A percentile compares a stretch with the other conserved stretches of the same genome.
phyloP scores from a whole-genome alignment of 2,797 vertebrate species.

The Crenuchus spilurus region DNA sequence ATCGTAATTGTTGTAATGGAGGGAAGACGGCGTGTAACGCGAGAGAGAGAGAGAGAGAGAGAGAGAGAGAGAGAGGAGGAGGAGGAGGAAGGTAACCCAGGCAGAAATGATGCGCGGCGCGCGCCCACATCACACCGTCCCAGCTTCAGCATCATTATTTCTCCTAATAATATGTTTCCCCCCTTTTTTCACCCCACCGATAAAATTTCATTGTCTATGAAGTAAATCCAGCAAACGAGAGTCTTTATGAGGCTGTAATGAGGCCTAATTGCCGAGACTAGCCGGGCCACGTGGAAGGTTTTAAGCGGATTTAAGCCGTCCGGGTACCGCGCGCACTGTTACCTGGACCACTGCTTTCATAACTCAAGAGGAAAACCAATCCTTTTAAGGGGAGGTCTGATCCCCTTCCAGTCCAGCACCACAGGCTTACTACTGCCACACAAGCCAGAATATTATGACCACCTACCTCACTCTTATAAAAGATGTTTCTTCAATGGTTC shows the following conservation, averaged over 20 bases:
- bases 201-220: slow-evolving; percentile 98
- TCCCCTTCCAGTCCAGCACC: slow-evolving; percentile 86
- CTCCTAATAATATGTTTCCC: slow-evolving; percentile 70
- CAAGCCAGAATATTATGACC: too few species aligned
- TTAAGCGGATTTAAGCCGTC: slow-evolving; percentile 97
- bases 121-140: slow-evolving; percentile 82
- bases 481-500: too few species aligned
- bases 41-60: slow-evolving; percentile 59
- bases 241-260: slow-evolving; percentile 99
- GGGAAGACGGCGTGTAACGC: slow-evolving; percentile 68
- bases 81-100: slow-evolving; percentile 67
- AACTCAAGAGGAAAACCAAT: slow-evolving; percentile 99
- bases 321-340: slow-evolving; percentile 97
- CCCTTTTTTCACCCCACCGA: slow-evolving; percentile 84
- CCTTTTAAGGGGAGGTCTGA: slow-evolving; percentile 94
- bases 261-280: slow-evolving; percentile 97
- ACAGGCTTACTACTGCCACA: slow-evolving; percentile 80
- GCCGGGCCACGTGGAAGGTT: slow-evolving; percentile 99
- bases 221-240: slow-evolving; percentile 98
- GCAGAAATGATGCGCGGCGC: slow-evolving; percentile 85
- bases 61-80: slow-evolving; percentile 31
- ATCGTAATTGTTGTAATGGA: slow-evolving; percentile 90
- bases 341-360: slow-evolving; percentile 98
- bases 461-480: too few species aligned
- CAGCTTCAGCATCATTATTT: slow-evolving; percentile 87